Base-by-base conservation (phyloP, 2,113 vertebrate species). In the Lamprologus sp. region DNA sequence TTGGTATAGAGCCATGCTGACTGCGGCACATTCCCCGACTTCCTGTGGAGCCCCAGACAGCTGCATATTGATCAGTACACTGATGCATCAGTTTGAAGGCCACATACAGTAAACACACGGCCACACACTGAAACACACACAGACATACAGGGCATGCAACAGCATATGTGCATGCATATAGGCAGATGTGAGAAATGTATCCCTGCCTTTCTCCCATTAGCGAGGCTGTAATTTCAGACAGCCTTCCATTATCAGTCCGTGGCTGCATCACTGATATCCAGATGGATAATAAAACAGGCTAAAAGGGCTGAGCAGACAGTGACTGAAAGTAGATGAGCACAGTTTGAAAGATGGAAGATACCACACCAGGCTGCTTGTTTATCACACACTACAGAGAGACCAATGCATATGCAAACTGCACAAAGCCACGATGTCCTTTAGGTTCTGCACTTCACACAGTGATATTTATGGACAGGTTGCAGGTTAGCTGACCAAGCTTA, bases 21-120 rank as follows among this genome's bases (percentile, higher is more conserved):
- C 92, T 92, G 87, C 49, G 35, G 89, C 87, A n/a, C 84, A 94
- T 95, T 94, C 82, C 82, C 87, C 70, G 49, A 91, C 90, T 93
- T 96, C 94, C 93, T 95, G 92, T 88, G 63, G 84, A 83, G 84
- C 60, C 14, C 33, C 40, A 75, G 86, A 91, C 93, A 92, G 92
- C 91, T 90, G 89, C 70, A 21, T 92, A 96, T 96, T 31, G 92
- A 96, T 94, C 82, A 21, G 79, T 7, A 8, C 68, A 63, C 81
- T 92, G 92, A 93, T 91, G 88, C 73, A 93, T 90, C 87, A n/a
- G 79, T 91, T 91, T 79, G 88, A 42, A 83, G 85, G 54, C 86
- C 65, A 65, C 53, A 40, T 49, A 31, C 35, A 63, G 51, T 15
- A 35, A 58, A 65, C 83, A 63, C 73, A 58, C 51, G 40, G 9